phyloP scores from a whole-genome alignment of 2,888 invertebrate genomes.

The Sesia bembeciformis region DNA sequence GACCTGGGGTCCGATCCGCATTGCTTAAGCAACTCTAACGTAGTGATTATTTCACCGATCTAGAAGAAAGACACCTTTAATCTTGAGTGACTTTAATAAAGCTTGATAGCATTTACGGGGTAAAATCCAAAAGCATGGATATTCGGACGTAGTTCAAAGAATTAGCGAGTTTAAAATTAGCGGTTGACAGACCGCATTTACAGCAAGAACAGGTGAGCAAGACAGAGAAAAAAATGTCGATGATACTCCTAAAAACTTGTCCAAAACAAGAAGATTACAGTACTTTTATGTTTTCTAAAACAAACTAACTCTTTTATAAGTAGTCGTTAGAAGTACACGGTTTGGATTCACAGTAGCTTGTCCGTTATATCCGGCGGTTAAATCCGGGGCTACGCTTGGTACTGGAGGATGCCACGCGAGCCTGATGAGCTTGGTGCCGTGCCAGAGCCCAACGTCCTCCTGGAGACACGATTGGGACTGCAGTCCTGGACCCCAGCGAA shows the following conservation, averaged over 20 bases:
- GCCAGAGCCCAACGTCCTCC: conserved; percentile 75
- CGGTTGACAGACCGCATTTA: no score
- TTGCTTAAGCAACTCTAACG: conserved; percentile 44
- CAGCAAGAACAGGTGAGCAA: no score
- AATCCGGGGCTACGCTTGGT: conserved; percentile 32
- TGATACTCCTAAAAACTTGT: no score
- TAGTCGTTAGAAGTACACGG: conserved; percentile 23
- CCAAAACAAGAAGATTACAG: neutral
- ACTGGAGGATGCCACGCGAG: conserved; percentile 46
- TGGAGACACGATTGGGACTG: conserved; percentile 44
- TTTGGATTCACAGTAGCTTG: conserved; percentile 23
- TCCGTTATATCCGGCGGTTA: conserved; percentile 20
- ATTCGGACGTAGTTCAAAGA: no score
- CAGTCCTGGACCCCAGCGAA: conserved; percentile 74
- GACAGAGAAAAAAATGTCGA: no score
- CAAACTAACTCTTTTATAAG: conserved; percentile 20
- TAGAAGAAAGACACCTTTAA: conserved; percentile 8
- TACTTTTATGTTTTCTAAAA: neutral
- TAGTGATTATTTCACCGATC: conserved; percentile 47
- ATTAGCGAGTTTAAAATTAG: no score
- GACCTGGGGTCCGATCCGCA: conserved; percentile 31
- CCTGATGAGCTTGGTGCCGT: conserved; percentile 53
- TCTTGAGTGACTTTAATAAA: no score
- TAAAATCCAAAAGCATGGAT: no score
- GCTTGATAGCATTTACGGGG: no score